Evolutionary conservation across 2,113 vertebrate genomes (phyloP).

Genomic region (Meleagris gallopavo): DNA sequence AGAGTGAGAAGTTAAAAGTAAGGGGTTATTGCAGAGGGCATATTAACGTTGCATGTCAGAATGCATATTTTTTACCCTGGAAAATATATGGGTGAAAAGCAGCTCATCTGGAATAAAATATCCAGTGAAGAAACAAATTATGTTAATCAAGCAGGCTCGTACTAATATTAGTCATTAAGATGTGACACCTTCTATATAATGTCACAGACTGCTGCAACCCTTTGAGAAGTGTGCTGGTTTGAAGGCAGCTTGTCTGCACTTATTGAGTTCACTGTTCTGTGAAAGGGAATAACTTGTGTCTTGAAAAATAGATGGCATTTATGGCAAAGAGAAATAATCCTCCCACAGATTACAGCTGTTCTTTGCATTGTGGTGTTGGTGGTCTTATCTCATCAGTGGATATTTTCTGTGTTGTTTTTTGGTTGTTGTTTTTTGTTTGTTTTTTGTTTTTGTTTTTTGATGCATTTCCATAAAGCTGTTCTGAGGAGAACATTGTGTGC

Average conservation of each 20-base stretch:
- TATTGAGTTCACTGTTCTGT: background rate
- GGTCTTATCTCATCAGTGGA: slow-evolving; percentile 42
- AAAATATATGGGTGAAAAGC: slow-evolving; percentile 31
- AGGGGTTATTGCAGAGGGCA: slow-evolving; percentile 35
- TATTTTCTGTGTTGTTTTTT: background rate
- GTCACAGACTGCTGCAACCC: background rate
- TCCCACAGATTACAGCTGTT: slow-evolving; percentile 58
- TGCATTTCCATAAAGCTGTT: slow-evolving; percentile 8
- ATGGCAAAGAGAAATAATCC: slow-evolving; percentile 32
- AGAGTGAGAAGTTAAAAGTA: slow-evolving; percentile 3
- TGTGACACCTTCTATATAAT: slow-evolving; percentile 46
- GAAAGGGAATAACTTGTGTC: background rate
- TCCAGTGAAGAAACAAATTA: slow-evolving; percentile 52
- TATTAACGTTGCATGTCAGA: slow-evolving; percentile 32
- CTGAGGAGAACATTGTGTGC: slow-evolving; percentile 3
- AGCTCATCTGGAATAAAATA: slow-evolving; percentile 58
- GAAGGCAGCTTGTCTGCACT: slow-evolving; percentile 9
- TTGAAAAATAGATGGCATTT: slow-evolving; percentile 40
- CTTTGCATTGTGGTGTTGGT: slow-evolving; percentile 31
- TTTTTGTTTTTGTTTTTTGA: background rate
- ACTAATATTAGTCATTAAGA: slow-evolving; percentile 51
- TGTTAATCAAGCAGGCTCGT: slow-evolving; percentile 35
- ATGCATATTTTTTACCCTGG: background rate
- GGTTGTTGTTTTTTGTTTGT: background rate
- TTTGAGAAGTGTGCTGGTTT: background rate